These are phyloP conservation scores for Hydriomena furcata DNA, from an alignment of 2,888 invertebrate species.

Conservation along the genomic window DNA sequence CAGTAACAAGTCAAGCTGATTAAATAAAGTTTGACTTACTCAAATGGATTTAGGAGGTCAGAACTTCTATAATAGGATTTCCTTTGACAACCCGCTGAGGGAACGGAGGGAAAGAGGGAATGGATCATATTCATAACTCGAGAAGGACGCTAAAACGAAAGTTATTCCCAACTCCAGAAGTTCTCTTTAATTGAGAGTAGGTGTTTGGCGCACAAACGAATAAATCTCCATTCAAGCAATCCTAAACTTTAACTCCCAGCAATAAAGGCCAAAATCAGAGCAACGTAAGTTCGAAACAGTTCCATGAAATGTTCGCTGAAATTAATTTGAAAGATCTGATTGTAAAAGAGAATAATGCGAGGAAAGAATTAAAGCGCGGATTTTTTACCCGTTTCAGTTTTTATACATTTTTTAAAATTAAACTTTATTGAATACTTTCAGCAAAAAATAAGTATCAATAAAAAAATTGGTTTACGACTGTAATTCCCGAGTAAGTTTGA, in stretches of 20 bases:
- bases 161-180: conserved; percentile 31
- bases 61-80: conserved; percentile 32
- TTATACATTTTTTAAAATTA: neutral
- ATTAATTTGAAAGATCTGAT: conserved; percentile 33
- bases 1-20: conserved; percentile 13
- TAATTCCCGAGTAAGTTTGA: no score
- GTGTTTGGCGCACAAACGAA: conserved; percentile 24
- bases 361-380: conserved; percentile 6
- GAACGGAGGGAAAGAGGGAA: conserved; percentile 1
- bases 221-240: conserved; percentile 1
- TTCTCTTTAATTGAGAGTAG: conserved; percentile 36
- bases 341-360: conserved; percentile 18
- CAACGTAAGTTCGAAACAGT: conserved; percentile 19
- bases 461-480: no score
- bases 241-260: conserved; percentile 4
- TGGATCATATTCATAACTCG: conserved; percentile 35
- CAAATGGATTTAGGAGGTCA: conserved; percentile 23
- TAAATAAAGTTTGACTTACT: conserved; percentile 15
- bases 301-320: conserved; percentile 31
- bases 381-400: conserved; percentile 9
- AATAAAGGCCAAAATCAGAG: conserved; percentile 10
- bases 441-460: no score
- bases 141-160: conserved; percentile 34
- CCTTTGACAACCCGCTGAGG: conserved; percentile 29
- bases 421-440: no score